Evolutionary conservation across 2,888 invertebrate species (phyloP), one percentile per base, ranked within the genome.

Genomic region (Pardosa pseudoannulata): DNA sequence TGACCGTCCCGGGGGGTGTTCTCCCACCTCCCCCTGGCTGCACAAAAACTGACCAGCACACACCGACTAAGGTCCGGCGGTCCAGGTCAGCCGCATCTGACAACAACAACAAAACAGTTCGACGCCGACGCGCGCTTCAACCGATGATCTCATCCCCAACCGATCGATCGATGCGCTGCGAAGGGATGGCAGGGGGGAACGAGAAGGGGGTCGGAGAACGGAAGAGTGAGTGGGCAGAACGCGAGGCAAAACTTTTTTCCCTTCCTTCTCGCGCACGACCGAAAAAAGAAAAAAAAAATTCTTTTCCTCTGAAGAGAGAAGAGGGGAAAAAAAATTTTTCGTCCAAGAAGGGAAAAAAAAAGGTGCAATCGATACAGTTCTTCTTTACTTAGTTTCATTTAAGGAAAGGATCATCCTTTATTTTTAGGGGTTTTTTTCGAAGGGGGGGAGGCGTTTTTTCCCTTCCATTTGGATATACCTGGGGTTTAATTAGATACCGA

Each of bases 351-450:
- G 67, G 65, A 78, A 78, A 78, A 72, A 67, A 78, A 65, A 64
- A 65, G 83, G 78, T 83, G 83, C 83, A 83, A 83, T 83, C 83
- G 83, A 83, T 83, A 83, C 56, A 83, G 83, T 83, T 73, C 83
- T 83, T 73, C 83, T 83, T 83, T 83, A 83, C 83, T 83, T 83
- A 83, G 83, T 83, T 83, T 83, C 83, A 83, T 83, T 83, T 83
- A 83, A 83, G 83, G 71, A 83, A 83, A 83, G 83, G 83, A 83
- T 83, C 83, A 83, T 76, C 83, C 76, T 78, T 83, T 83, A 78
- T 76, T 83, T 83, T 83, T 78, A 67, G 46, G 68, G 46, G 23
- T 73, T 36, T 65, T 75, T 73, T 67, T 29, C 27, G n/a, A 23
- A 23, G 23, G 56, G 23, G 56, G 56, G 23, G 3, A 11, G 56